Evolutionary conservation across 2,113 vertebrate species (phyloP), one percentile per base, ranked within the genome.

Genomic region (Triplophysa siluroides): DNA sequence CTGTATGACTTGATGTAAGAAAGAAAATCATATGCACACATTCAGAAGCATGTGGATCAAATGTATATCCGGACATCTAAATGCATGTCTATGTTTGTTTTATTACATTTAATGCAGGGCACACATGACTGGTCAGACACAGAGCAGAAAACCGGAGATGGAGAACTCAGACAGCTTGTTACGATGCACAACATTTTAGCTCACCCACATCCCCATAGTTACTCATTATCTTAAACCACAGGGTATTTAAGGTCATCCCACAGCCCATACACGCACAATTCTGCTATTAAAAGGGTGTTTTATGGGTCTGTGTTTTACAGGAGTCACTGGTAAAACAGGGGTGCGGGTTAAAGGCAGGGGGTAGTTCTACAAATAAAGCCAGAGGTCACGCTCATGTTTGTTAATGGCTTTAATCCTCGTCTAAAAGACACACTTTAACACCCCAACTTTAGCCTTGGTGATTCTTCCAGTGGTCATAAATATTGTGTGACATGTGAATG

Each of bases 371-470:
- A 76, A 77, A 80, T 60, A 76, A 78, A 67, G 38, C 21, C 78
- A 67, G 70, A 63, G 62, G 58, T 70, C 56, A 23, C 1, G 4
- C 81, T 80, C 78, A 78, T 85, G 83, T 82, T 82, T 85, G 61
- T 78, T 67, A 80, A 80, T 84, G 78, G 68, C 78, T 83, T 78
- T 67, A 85, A 82, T 69, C n/a, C 54, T 21, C 2, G 43, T 83
- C 68, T 80, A 54, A 76, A 76, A 78, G 63, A 69, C 81, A 81
- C 78, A 75, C 80, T 82, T 79, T 66, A 84, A 73, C 80, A 63
- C 47, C 14, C 47, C 71, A 50, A 66, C 45, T 62, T 64, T 76
- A 75, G 54, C 66, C 16, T 45, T 21, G 58, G 52, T 29, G 76
- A 80, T 81, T 79, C 79, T 78, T 61, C 38, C 12, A 65, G 66